phyloP scores from a whole-genome alignment of 1,140 invertebrate species.

The Tetramorium parvispinum region DNA sequence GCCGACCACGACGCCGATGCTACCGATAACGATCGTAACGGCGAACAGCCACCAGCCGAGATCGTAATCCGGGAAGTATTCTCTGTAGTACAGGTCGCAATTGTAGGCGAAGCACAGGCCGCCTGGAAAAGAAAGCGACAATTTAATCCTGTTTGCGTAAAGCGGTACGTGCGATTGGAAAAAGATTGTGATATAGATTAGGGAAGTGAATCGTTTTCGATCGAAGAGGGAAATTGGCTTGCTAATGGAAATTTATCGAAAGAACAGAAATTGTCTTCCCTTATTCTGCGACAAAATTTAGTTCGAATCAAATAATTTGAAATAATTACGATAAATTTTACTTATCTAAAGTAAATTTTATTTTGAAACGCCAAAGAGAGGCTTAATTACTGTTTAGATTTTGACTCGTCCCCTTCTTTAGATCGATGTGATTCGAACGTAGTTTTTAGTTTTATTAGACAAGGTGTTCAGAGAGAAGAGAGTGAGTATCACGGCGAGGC shows the following conservation, averaged over 20 bases:
- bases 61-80: constrained; percentile 94
- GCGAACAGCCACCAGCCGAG: constrained; percentile 95
- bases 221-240: background rate
- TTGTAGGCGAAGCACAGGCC: constrained; percentile 96
- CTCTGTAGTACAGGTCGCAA: constrained; percentile 94
- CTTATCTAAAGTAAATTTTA: background rate
- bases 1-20: constrained; percentile 94
- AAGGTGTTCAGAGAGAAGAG: background rate
- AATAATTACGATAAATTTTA: background rate
- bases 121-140: constrained; percentile 85
- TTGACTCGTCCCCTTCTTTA: background rate
- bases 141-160: constrained; percentile 2
- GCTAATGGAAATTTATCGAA: background rate
- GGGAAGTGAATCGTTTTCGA: background rate
- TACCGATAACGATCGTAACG: constrained; percentile 94
- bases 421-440: background rate
- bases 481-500: background rate
- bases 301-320: background rate
- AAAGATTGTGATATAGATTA: constrained; percentile 12
- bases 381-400: background rate
- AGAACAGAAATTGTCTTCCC: background rate
- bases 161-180: background rate
- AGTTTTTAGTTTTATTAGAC: constrained; percentile 19
- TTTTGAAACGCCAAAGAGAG: background rate
- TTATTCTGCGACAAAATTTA: background rate